Percentiles rank a stretch among this genome's conserved stretches.
These are phyloP conservation scores for Dichetophora obliterata DNA, from an alignment of 2,888 invertebrate genomes.

Conservation along the genomic window DNA sequence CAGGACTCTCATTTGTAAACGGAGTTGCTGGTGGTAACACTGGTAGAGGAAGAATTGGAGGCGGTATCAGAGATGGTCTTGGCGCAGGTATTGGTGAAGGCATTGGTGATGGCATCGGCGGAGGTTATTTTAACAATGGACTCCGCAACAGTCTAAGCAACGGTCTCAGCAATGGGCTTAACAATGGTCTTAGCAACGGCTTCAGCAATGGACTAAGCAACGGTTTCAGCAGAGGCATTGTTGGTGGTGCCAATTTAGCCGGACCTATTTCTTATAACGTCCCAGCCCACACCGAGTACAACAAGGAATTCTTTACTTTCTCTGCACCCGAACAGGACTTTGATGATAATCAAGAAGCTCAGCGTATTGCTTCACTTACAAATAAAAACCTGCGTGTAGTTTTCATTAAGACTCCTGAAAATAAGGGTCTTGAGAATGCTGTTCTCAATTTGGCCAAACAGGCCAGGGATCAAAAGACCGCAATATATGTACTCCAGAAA, in stretches of 20 bases:
- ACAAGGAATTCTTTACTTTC: constrained; percentile 58
- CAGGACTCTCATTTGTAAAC: constrained; percentile 20
- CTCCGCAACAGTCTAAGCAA: too few relatives aligned
- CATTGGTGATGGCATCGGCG: background rate
- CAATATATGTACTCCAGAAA: constrained; percentile 63
- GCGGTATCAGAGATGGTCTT: constrained; percentile 19
- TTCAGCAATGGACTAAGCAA: background rate
- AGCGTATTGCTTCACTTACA: constrained; percentile 48
- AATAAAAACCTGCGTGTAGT: constrained; percentile 58
- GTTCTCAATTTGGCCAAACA: constrained; percentile 56
- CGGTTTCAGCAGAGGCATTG: background rate
- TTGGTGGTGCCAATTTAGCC: background rate
- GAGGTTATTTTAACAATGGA: too few relatives aligned
- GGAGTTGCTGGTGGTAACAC: constrained; percentile 37
- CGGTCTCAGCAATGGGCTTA: too few relatives aligned
- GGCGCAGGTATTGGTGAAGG: constrained; percentile 19
- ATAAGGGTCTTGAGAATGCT: constrained; percentile 58
- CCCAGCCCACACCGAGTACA: constrained; percentile 52
- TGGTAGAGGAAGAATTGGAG: background rate
- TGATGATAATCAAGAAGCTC: constrained; percentile 51
- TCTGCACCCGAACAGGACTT: constrained; percentile 59
- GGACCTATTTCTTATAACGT: background rate
- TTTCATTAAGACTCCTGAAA: constrained; percentile 62
- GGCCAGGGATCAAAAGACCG: constrained; percentile 60
- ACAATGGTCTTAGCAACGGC: too few relatives aligned